Conservation (phyloP, 2,888 invertebrate species). For the Poecilobothrus nobilitatus region DNA sequence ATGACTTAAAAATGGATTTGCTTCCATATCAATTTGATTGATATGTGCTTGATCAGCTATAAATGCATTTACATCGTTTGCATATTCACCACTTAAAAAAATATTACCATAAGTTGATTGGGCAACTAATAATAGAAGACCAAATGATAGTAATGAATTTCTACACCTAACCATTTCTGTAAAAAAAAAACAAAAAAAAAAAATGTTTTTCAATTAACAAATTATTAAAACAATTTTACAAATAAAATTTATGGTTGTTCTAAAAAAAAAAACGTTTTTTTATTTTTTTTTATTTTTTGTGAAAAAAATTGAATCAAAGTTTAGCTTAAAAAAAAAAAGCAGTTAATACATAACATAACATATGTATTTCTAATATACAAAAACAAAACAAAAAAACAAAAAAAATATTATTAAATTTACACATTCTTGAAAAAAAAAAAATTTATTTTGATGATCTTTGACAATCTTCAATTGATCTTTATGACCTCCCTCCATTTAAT, state of each 20-base stretch:
- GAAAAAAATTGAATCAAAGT: no score
- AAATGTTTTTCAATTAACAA: neutral
- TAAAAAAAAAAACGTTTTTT: no score
- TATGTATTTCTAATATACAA: no score
- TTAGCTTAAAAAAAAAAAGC: no score
- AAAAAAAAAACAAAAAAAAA: conserved; percentile 11
- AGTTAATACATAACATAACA: no score
- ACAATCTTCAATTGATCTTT: no score
- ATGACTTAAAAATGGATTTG: conserved; percentile 17
- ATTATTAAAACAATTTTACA: neutral
- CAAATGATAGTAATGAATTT: conserved; percentile 9
- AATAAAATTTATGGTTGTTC: no score
- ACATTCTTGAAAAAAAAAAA: neutral
- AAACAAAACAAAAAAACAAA: no score
- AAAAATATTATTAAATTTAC: neutral
- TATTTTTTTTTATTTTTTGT: no score
- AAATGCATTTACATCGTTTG: conserved; percentile 19
- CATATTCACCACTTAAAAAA: conserved; percentile 20
- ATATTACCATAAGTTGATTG: conserved; percentile 18
- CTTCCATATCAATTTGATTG: conserved; percentile 13
- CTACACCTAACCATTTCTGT: conserved; percentile 19
- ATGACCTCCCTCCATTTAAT: no score
- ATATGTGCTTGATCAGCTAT: conserved; percentile 14
- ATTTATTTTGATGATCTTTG: no score
- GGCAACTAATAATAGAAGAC: conserved; percentile 14